A percentile compares a stretch with the other conserved stretches of the same genome.
Conservation (phyloP, 2,888 invertebrate species). For the Abrostola tripartita region DNA sequence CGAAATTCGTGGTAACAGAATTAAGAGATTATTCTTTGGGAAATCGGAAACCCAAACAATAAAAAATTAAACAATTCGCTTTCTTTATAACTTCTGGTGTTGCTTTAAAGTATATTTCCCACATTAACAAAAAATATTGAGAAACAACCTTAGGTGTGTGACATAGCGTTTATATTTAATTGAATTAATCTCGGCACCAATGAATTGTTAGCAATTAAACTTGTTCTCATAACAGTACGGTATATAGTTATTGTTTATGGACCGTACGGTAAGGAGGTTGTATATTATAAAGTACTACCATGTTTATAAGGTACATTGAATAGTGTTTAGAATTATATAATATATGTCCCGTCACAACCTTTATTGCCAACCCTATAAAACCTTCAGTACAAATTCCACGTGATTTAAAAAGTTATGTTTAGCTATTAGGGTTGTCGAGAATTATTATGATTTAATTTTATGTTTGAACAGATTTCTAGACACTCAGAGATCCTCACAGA, state of each 20-base stretch:
- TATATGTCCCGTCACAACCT: too few relatives aligned
- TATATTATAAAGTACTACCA: slow-evolving; percentile 1
- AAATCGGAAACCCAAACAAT: slow-evolving; percentile 40
- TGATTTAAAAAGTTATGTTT: neutral
- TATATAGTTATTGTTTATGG: slow-evolving; percentile 44
- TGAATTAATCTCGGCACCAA: slow-evolving; percentile 30
- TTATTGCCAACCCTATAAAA: neutral
- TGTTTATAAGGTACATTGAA: slow-evolving; percentile 5
- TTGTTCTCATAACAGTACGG: slow-evolving; percentile 54
- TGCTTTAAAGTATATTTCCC: slow-evolving; percentile 19
- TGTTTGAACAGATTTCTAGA: too few relatives aligned
- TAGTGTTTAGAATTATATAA: too few relatives aligned
- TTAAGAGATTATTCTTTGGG: slow-evolving; percentile 30
- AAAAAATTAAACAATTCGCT: slow-evolving; percentile 46
- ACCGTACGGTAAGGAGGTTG: slow-evolving; percentile 8
- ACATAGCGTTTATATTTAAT: slow-evolving; percentile 31
- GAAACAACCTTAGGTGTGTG: slow-evolving; percentile 12
- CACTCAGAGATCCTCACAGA: too few relatives aligned
- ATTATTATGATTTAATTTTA: neutral
- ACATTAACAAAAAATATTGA: slow-evolving; percentile 9
- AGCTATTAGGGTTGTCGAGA: neutral
- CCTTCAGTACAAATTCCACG: neutral
- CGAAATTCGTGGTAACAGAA: slow-evolving; percentile 14
- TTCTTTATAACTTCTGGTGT: slow-evolving; percentile 38
- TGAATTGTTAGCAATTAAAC: slow-evolving; percentile 36